These are phyloP conservation scores for Falcaria lacertinaria DNA, from an alignment of 2,888 invertebrate genomes.

Conservation along the genomic window DNA sequence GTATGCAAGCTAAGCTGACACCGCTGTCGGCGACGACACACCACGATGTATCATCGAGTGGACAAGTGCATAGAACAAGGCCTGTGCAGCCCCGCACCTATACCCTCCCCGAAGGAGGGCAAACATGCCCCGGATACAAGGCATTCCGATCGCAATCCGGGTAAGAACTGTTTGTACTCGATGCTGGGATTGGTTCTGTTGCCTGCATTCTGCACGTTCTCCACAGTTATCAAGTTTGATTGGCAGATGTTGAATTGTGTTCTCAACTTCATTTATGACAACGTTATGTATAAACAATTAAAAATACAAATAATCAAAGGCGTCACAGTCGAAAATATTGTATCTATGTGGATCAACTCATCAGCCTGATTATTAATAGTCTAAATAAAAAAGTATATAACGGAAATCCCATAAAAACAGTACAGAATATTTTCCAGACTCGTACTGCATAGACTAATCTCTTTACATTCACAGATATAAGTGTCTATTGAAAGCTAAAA, in stretches of 20 bases:
- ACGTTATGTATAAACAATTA: no score
- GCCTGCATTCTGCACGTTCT: neutral
- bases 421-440: no score
- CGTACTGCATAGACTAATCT: no score
- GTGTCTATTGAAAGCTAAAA: no score
- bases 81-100: neutral
- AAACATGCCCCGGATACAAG: slow-evolving; percentile 27
- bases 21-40: neutral
- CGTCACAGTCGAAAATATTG: no score
- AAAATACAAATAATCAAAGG: no score
- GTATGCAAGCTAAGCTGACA: neutral
- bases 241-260: neutral
- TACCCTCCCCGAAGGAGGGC: slow-evolving; percentile 3
- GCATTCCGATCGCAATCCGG: slow-evolving; percentile 16
- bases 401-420: no score
- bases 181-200: neutral
- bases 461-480: no score
- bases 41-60: neutral
- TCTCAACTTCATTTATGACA: neutral
- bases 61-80: neutral
- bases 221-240: no score
- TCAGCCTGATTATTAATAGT: no score
- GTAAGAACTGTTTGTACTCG: neutral
- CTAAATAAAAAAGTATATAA: no score
- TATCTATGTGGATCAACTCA: no score